Percentiles rank a stretch among this genome's conserved stretches.
These are phyloP conservation scores for Medauroidea extradentata DNA, from an alignment of 1,140 invertebrate species.

Conservation along the genomic window DNA sequence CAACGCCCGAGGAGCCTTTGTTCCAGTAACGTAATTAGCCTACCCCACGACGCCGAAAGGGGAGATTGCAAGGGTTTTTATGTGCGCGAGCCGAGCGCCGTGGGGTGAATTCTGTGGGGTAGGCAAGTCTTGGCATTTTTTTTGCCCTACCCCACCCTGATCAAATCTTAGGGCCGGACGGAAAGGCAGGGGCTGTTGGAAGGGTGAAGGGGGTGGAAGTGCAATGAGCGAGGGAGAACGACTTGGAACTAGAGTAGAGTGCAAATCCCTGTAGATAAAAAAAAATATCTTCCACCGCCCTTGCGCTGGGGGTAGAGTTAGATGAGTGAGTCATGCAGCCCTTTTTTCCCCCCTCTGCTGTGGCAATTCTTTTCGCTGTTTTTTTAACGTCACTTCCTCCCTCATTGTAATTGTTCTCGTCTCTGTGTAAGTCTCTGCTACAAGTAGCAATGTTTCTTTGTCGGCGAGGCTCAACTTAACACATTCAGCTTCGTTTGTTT, in stretches of 20 bases:
- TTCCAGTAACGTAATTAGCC: conserved; percentile 11
- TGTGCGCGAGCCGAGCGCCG: conserved; percentile 1
- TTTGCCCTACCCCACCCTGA: neutral
- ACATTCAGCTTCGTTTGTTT: no score
- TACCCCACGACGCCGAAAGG: conserved; percentile 3
- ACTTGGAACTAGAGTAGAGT: conserved; percentile 1
- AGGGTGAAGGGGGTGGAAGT: neutral
- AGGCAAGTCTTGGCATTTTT: neutral
- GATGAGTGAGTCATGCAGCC: conserved; percentile 9
- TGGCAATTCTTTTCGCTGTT: neutral
- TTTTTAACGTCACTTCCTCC: neutral
- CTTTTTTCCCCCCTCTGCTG: neutral
- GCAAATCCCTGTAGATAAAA: conserved; percentile 19
- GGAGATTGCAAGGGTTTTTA: conserved; percentile 9
- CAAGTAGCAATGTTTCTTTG: no score
- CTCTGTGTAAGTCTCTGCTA: neutral
- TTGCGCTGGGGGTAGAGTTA: conserved; percentile 5
- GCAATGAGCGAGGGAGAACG: neutral
- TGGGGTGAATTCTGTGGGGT: conserved; percentile 7
- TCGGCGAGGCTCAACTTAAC: no score
- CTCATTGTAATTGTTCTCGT: neutral
- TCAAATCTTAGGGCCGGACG: conserved; percentile 16
- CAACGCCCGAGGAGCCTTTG: neutral
- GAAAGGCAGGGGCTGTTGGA: no score
- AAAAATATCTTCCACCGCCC: conserved; percentile 2